Evolutionary conservation across 2,888 invertebrate genomes (phyloP), one percentile per base, ranked within the genome.

Genomic region (Theretra japonica): DNA sequence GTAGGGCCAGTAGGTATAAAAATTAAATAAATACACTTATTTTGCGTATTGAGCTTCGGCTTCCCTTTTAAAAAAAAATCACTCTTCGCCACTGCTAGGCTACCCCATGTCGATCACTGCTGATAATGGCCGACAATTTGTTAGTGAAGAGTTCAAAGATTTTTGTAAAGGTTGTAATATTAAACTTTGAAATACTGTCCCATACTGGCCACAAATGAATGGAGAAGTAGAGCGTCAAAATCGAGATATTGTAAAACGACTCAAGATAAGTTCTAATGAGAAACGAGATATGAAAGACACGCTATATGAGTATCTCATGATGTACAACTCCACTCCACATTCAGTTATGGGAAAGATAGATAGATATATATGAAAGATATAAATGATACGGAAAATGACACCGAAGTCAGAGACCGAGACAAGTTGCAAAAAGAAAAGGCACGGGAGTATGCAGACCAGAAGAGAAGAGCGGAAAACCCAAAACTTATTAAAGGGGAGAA

Each of bases 171-270:
- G 25, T 25, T 58, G 58, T 25, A 58, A 58, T 25, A 58, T 58
- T 17, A 58, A 23, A 11, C 25, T 58, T 25, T 58, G 23, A 15
- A 58, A 58, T 58, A 58, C 58, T 15, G 15, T 58, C 4, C 58
- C 58, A 25, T 58, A 58, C 17, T 58, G 58, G 25, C 58, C n/a
- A 25, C n/a, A 57, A 57, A 57, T 57, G 57, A 57, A 57, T 21
- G 57, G 57, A n/a, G 57, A 57, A n/a, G 57, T 57, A n/a, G 57
- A 57, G 21, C n/a, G 57, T 21, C 57, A 57, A 57, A 57, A 57
- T 21, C 5, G 57, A n/a, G 57, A 57, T 11, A 57, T 57, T 57
- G n/a, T 57, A 21, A 57, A 57, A 21, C 57, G 57, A 6, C 57
- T 57, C 21, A n/a, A 21, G n/a, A 57, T 57, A 8, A 57, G 57